These are phyloP conservation scores for Nansenia antarctica DNA, from an alignment of 2,113 vertebrate genomes.

Conservation along the genomic window DNA sequence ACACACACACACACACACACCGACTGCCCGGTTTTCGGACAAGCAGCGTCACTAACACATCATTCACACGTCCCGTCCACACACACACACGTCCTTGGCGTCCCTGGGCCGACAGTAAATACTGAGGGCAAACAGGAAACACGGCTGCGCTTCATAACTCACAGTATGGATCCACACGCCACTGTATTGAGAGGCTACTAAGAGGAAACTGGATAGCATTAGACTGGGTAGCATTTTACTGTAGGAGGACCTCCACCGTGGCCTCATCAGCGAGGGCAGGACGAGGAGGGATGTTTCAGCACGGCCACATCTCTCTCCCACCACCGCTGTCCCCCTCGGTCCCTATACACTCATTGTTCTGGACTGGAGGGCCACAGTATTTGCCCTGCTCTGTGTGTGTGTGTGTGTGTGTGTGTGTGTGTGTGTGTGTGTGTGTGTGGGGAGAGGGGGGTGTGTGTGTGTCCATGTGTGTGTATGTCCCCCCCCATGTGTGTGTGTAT, in stretches of 20 bases:
- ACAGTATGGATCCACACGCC: not conserved
- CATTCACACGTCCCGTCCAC: not conserved
- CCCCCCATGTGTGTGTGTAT: no score
- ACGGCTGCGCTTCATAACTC: not conserved
- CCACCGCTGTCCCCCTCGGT: no score
- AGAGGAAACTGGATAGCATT: not conserved
- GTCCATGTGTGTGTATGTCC: no score
- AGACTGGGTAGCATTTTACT: not conserved
- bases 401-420: no score
- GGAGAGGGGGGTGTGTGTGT: no score
- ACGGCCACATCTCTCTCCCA: not conserved
- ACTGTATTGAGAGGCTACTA: not conserved
- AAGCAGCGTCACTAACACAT: no score
- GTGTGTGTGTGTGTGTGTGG: no score
- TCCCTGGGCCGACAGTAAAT: constrained; percentile 29
- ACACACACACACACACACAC: constrained; percentile 3
- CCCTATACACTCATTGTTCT: no score
- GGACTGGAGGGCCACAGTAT: no score
- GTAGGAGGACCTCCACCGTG: not conserved
- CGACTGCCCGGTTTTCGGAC: no score
- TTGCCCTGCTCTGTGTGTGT: no score
- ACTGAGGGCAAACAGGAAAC: constrained; percentile 4
- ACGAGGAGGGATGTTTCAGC: not conserved
- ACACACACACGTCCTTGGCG: constrained; percentile 46
- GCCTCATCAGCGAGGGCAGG: no score